These are phyloP conservation scores for Macquaria australasica DNA, from an alignment of 2,113 vertebrate species.

Conservation along the genomic window DNA sequence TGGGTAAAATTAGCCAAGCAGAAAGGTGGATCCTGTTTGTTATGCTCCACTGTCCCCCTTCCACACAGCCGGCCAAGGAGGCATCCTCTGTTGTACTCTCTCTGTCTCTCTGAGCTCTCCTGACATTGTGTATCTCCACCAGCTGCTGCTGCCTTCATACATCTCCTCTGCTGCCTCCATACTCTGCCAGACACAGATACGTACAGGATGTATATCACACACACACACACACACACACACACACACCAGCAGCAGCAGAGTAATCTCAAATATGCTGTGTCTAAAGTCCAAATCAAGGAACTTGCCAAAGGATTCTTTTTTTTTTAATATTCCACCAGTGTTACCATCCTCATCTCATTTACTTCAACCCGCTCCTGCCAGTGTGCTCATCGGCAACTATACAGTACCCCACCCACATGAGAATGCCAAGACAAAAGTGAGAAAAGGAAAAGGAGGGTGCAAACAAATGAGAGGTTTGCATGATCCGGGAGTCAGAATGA, in stretches of 20 bases:
- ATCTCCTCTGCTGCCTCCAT: conserved; percentile 60
- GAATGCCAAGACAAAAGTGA: conserved; percentile 18
- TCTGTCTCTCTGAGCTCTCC: conserved; percentile 71
- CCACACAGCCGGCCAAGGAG: conserved; percentile 88
- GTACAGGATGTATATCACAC: conserved; percentile 26
- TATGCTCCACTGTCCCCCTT: conserved; percentile 92
- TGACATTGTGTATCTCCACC: conserved; percentile 78
- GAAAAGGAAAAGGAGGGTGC: neutral
- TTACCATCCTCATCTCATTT: conserved; percentile 40
- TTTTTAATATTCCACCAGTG: conserved; percentile 41
- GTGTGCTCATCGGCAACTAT: conserved; percentile 24
- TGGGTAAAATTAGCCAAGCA: conserved; percentile 98
- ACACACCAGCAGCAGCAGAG: neutral
- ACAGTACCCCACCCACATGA: neutral
- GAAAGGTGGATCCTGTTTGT: conserved; percentile 98
- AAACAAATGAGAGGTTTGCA: conserved; percentile 58
- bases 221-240: neutral
- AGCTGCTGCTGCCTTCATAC: conserved; percentile 73
- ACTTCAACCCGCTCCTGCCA: conserved; percentile 26
- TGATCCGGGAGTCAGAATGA: conserved; percentile 51
- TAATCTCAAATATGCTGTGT: conserved; percentile 23
- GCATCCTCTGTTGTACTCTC: conserved; percentile 81
- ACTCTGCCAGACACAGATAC: conserved; percentile 57
- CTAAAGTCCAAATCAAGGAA: conserved; percentile 40
- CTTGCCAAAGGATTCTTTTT: neutral